Percentiles rank a stretch among this genome's conserved stretches.
These are phyloP conservation scores for Lumbricus terrestris DNA, from an alignment of 2,888 invertebrate genomes.

Conservation along the genomic window DNA sequence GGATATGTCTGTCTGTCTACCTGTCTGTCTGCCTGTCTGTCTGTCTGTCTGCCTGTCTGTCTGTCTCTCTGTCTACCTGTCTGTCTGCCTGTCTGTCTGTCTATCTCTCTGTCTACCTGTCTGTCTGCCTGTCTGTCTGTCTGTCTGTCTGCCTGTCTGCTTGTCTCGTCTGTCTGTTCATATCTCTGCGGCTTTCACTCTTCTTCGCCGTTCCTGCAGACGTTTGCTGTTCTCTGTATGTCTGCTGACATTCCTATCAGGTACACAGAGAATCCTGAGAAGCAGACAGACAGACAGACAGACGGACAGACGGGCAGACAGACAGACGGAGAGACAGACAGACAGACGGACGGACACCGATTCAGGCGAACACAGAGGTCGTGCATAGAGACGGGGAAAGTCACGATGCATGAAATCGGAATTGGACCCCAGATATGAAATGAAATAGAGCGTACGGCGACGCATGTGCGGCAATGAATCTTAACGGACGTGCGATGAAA, in stretches of 20 bases:
- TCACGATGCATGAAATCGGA: not conserved
- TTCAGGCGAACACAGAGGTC: no score
- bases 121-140: no score
- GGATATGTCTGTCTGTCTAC: no score
- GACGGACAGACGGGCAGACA: no score
- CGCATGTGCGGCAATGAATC: slow-evolving; percentile 3
- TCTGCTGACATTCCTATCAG: not conserved
- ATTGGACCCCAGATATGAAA: slow-evolving; percentile 3
- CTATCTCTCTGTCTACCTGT: no score
- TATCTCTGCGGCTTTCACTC: not conserved
- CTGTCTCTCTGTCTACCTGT: no score
- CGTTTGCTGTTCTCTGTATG: not conserved
- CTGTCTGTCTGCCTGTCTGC: no score
- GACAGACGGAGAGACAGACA: not conserved
- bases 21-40: no score
- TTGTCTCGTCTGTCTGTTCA: not conserved
- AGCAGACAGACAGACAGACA: no score
- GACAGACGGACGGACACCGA: not conserved
- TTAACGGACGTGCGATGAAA: not conserved
- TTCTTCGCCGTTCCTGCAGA: not conserved
- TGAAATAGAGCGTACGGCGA: not conserved
- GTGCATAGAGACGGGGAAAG: not conserved
- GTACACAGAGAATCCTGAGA: not conserved
- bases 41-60: no score
- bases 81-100: no score